Percentiles rank a stretch among this genome's conserved stretches.
Evolutionary conservation across 2,888 invertebrate genomes (phyloP).

Genomic region (Urechis unicinctus): DNA sequence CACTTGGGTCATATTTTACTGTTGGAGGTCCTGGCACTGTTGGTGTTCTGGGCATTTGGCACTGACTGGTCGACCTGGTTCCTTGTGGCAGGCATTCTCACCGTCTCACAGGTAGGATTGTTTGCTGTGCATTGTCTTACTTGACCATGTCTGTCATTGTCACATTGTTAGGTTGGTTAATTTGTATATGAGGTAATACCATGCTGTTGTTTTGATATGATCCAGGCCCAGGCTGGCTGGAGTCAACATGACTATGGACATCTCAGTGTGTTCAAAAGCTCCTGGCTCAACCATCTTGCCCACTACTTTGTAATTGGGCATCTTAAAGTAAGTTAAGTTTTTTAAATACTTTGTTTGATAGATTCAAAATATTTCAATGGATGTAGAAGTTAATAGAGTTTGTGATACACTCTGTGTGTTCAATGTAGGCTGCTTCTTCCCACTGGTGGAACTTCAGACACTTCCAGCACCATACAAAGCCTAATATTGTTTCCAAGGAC

Average conservation of each 20-base stretch:
- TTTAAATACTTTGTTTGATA: neutral
- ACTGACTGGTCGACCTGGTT: constrained; percentile 30
- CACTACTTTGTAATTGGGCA: constrained; percentile 40
- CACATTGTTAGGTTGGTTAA: neutral
- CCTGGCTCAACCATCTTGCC: constrained; percentile 34
- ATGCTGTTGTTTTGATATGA: too few species aligned
- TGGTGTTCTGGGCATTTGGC: constrained; percentile 27
- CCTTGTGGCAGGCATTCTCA: constrained; percentile 26
- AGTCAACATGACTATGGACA: constrained; percentile 48
- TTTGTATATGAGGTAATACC: neutral
- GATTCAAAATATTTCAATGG: neutral
- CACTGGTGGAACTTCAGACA: constrained; percentile 49
- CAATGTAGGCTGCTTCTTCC: constrained; percentile 45
- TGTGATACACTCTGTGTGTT: too few species aligned
- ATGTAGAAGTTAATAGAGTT: too few species aligned
- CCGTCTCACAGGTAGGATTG: constrained; percentile 32
- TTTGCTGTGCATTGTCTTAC: neutral
- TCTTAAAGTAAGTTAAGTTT: constrained; percentile 36
- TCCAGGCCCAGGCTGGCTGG: constrained; percentile 48
- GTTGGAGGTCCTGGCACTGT: constrained; percentile 32
- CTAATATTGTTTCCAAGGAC: constrained; percentile 41
- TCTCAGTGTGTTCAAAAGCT: constrained; percentile 38
- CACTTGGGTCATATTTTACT: constrained; percentile 30
- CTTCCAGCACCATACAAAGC: constrained; percentile 45
- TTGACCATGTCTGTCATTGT: neutral